Evolutionary conservation across 1,140 invertebrate species (phyloP).

Genomic region (Galendromus occidentalis): DNA sequence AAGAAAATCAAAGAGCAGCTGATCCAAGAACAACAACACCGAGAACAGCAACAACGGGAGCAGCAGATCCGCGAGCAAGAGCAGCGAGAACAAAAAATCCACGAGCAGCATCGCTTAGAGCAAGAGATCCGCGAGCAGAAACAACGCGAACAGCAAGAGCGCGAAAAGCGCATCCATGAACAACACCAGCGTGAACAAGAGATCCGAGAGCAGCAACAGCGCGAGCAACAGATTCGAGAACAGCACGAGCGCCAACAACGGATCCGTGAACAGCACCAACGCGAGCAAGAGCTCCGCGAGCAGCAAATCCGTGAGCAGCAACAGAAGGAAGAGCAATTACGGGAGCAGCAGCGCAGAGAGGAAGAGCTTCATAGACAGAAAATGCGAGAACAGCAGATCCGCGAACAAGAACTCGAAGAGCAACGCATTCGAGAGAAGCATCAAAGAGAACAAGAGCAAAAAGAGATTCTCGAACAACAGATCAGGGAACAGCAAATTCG

Average conservation of each 20-base stretch:
- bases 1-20: conserved; percentile 18
- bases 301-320: too few relatives aligned
- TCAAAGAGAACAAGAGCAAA: background rate
- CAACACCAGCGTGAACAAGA: background rate
- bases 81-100: conserved; percentile 15
- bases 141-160: conserved; percentile 15
- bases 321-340: too few relatives aligned
- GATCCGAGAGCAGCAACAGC: background rate
- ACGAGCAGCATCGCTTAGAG: background rate
- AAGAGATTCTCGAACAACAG: background rate
- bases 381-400: too few relatives aligned
- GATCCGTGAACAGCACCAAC: background rate
- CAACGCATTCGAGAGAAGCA: conserved; percentile 13
- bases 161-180: conserved; percentile 17
- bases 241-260: background rate
- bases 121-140: background rate
- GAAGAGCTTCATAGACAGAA: too few relatives aligned
- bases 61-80: too few relatives aligned
- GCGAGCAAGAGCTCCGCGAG: too few relatives aligned
- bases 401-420: too few relatives aligned
- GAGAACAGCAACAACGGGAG: too few relatives aligned
- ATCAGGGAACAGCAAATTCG: background rate
- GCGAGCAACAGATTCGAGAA: background rate
- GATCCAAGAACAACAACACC: conserved; percentile 27
- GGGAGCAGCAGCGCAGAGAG: too few relatives aligned